Evolutionary conservation across 2,888 invertebrate species (phyloP).

Genomic region (Andrena haemorrhoa): DNA sequence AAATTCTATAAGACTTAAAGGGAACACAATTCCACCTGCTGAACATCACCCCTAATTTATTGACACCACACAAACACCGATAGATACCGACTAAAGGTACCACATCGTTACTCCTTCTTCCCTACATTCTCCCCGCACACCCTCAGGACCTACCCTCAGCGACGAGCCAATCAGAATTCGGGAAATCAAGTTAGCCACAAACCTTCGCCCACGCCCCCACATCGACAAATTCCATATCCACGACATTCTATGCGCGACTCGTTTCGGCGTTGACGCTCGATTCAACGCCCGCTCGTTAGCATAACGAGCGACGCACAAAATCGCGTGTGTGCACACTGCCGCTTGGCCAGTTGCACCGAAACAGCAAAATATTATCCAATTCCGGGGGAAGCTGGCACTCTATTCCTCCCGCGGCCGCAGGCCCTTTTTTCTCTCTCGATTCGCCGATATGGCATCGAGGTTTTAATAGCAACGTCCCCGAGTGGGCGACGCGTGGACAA

Average conservation of each 20-base stretch:
- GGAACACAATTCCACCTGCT: too few species aligned
- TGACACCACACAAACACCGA: too few species aligned
- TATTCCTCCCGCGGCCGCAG: not conserved
- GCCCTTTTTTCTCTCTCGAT: not conserved
- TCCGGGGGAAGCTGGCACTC: conserved; percentile 10
- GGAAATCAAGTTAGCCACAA: not conserved
- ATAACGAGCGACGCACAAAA: conserved; percentile 26
- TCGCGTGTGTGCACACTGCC: not conserved
- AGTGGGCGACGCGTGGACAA: conserved; percentile 13
- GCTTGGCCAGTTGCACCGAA: conserved; percentile 19
- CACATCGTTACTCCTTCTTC: too few species aligned
- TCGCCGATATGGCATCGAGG: not conserved
- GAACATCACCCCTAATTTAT: too few species aligned
- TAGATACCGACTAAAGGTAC: too few species aligned
- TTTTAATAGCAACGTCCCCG: conserved; percentile 14
- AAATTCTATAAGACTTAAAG: too few species aligned
- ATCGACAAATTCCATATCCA: not conserved
- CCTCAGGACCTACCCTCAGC: too few species aligned
- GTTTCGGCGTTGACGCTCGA: conserved; percentile 17
- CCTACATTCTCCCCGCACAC: too few species aligned
- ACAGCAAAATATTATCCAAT: conserved; percentile 32
- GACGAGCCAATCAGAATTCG: not conserved
- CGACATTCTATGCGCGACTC: conserved; percentile 16
- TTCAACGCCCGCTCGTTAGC: conserved; percentile 24
- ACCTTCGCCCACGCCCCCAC: not conserved